Evolutionary conservation across 2,888 invertebrate genomes (phyloP).

Genomic region (Chymomyza caudatula): DNA sequence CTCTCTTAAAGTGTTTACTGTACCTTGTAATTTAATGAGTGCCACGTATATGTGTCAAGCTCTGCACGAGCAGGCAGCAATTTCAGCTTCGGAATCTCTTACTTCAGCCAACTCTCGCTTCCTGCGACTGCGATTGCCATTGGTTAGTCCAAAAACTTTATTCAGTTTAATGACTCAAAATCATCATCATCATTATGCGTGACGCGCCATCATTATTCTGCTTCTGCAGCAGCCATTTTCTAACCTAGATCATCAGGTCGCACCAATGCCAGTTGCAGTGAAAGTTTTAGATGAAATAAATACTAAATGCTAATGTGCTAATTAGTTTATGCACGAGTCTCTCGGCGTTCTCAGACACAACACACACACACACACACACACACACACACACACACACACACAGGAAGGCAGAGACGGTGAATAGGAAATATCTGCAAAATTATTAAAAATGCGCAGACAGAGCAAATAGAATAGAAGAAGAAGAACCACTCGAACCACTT

Average conservation of each 20-base stretch:
- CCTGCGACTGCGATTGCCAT: no score
- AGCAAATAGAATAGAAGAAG: conserved; percentile 15
- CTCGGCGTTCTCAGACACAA: conserved; percentile 21
- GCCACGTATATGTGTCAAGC: conserved; percentile 21
- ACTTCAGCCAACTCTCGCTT: no score
- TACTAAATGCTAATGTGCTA: conserved; percentile 55
- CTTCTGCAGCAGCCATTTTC: not conserved
- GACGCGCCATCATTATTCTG: not conserved
- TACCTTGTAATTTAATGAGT: conserved; percentile 40
- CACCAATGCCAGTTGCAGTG: conserved; percentile 18
- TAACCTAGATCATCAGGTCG: conserved; percentile 1
- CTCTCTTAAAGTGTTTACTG: not conserved
- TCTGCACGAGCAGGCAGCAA: not conserved
- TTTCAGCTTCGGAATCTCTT: no score
- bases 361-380: conserved; percentile 24
- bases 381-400: conserved; percentile 25
- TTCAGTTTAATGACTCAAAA: not conserved
- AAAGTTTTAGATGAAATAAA: conserved; percentile 32
- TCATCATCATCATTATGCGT: conserved; percentile 2
- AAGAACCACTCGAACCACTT: conserved; percentile 15
- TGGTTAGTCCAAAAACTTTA: not conserved
- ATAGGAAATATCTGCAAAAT: conserved; percentile 21
- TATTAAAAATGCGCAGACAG: conserved; percentile 63
- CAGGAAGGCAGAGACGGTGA: no score
- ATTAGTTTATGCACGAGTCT: conserved; percentile 46